Percentiles rank a stretch among this genome's conserved stretches.
Evolutionary conservation across 2,888 invertebrate species (phyloP).

Genomic region (Ptychoptera contaminata): DNA sequence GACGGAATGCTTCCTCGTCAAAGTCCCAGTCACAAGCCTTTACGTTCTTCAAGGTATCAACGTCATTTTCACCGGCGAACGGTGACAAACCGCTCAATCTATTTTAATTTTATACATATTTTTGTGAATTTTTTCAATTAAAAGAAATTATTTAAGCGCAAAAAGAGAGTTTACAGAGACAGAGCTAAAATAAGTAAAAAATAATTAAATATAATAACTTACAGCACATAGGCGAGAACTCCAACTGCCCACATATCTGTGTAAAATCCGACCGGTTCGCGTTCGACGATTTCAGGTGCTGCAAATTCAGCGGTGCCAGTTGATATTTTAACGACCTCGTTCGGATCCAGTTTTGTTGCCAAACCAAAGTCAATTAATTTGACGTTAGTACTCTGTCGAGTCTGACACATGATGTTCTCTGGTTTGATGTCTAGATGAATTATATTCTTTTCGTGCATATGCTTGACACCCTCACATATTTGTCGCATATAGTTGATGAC

Average conservation of each 20-base stretch:
- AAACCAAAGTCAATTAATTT: slow-evolving; percentile 99
- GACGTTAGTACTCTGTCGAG: slow-evolving; percentile 83
- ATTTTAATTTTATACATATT: slow-evolving; percentile 9
- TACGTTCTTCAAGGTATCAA: slow-evolving; percentile 95
- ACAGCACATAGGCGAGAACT: slow-evolving; percentile 95
- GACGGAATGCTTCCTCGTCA: slow-evolving; percentile 85
- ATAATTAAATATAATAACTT: slow-evolving; percentile 36
- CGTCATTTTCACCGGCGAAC: slow-evolving; percentile 97
- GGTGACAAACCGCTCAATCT: slow-evolving; percentile 95
- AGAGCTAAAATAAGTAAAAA: background rate
- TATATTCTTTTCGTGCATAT: slow-evolving; percentile 99
- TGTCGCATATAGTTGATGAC: slow-evolving; percentile 99
- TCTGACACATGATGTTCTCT: slow-evolving; percentile 99
- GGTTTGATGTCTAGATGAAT: slow-evolving; percentile 95
- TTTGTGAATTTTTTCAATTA: slow-evolving; percentile 3
- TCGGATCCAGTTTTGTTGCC: slow-evolving; percentile 94
- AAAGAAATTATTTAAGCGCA: background rate
- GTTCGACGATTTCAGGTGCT: slow-evolving; percentile 96
- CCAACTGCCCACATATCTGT: slow-evolving; percentile 99
- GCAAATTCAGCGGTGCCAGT: slow-evolving; percentile 99
- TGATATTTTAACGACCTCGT: slow-evolving; percentile 96
- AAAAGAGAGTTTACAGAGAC: background rate
- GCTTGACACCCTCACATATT: slow-evolving; percentile 91
- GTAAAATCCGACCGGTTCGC: slow-evolving; percentile 98
- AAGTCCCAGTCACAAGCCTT: slow-evolving; percentile 99